Evolutionary conservation across 2,113 vertebrate genomes (phyloP), one percentile per base, ranked within the genome.

Genomic region (Nettapus auritus): DNA sequence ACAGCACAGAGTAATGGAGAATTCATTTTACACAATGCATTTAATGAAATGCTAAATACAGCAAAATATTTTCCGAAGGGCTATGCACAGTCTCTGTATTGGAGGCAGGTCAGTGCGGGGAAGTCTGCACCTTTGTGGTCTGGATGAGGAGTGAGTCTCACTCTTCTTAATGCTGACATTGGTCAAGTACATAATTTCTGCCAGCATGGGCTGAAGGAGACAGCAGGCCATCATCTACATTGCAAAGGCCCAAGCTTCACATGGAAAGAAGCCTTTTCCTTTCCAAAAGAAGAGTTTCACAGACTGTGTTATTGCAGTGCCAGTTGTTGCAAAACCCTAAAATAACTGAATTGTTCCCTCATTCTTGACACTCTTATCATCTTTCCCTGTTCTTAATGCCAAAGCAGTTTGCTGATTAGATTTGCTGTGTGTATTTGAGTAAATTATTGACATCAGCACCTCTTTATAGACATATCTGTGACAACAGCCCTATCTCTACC

Each of bases 11-110:
- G 85, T 60, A 95, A 97, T 5, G 8, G 62, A 82, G 96, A 97
- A 97, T 96, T 96, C 82, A 78, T 96, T 95, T 96, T 88, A 88
- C 90, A 96, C 73, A 96, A 95, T 95, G 92, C 89, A 93, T 93
- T 86, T 95, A 95, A 95, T 94, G 92, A 97, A 97, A 93, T 89
- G 79, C 95, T 95, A 98, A 97, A 97, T 97, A 96, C 90, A 96
- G 94, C 78, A 96, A 97, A 96, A 96, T 97, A 81, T 97, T 97
- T 97, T 96, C 87, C 70, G 34, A 92, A 83, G 62, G 91, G 56
- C 91, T 97, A 95, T 97, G 97, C 97, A 96, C 95, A 97, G 91
- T 38, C 57, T 82, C 77, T 82, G n/a, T 73, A 76, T 76, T 95
- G 83, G 94, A 97, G 90, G 50, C 60, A 57, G 29, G 55, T 85